These are phyloP conservation scores for Gambusia affinis DNA, from an alignment of 2,113 vertebrate genomes.

Conservation along the genomic window DNA sequence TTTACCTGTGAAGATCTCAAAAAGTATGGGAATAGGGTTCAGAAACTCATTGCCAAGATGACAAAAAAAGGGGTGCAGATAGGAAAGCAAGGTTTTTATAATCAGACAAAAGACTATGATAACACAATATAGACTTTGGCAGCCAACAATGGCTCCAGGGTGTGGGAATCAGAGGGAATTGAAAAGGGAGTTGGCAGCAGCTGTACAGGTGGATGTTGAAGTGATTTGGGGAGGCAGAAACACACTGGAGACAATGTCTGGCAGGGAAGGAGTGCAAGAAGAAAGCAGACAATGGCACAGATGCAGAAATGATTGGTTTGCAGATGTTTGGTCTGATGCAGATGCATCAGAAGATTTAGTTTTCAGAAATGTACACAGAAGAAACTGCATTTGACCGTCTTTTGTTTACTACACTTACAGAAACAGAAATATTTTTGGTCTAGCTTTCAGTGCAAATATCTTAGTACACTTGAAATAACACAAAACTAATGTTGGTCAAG, in stretches of 20 bases:
- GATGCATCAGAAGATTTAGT: background rate
- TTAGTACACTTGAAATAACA: no score
- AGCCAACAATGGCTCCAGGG: slow-evolving; percentile 12
- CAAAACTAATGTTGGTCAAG: no score
- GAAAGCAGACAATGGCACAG: background rate
- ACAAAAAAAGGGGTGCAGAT: background rate
- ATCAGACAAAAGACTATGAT: background rate
- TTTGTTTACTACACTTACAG: background rate
- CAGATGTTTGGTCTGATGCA: background rate
- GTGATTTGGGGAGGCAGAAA: slow-evolving; percentile 10
- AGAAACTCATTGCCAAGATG: background rate
- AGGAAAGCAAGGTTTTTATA: background rate
- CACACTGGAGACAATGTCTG: background rate
- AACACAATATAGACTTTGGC: background rate
- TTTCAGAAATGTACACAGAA: background rate
- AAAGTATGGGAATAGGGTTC: background rate
- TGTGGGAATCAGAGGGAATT: background rate
- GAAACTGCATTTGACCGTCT: background rate
- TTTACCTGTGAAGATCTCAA: background rate
- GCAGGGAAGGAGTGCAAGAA: background rate
- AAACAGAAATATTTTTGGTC: no score
- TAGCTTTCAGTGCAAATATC: no score
- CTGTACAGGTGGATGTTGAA: slow-evolving; percentile 19
- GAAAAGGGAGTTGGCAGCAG: slow-evolving; percentile 4
- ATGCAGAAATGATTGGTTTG: background rate